Percentiles rank a stretch among this genome's conserved stretches.
Conservation (phyloP, 2,888 invertebrate genomes). For the Thymelicus lineola region DNA sequence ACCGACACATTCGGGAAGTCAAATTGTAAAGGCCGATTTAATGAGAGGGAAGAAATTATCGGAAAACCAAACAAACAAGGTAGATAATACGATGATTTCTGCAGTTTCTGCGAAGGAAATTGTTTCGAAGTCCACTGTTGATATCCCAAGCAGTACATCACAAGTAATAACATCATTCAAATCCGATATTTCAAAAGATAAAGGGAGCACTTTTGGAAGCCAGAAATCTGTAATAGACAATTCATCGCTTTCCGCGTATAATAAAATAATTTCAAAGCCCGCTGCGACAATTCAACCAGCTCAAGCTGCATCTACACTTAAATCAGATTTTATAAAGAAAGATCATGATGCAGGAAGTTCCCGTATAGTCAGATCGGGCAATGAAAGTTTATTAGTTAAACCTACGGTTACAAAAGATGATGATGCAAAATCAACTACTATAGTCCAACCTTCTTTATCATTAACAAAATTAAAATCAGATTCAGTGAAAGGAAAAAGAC, state of each 20-base stretch:
- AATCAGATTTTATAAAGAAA: neutral
- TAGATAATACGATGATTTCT: neutral
- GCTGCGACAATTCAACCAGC: neutral
- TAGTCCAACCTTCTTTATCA: slow-evolving; percentile 3
- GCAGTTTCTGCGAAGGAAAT: neutral
- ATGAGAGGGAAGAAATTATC: neutral
- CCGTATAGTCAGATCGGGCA: neutral
- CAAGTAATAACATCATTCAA: neutral
- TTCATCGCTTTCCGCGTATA: neutral
- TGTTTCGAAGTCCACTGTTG: neutral
- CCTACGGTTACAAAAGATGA: neutral
- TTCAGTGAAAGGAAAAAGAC: slow-evolving; percentile 8
- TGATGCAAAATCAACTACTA: neutral
- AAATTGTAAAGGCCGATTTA: neutral
- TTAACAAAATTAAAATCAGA: slow-evolving; percentile 5
- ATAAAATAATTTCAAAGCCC: neutral
- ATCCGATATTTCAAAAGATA: neutral
- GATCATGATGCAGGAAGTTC: neutral
- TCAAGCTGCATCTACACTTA: neutral
- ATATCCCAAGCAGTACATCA: neutral
- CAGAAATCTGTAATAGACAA: neutral
- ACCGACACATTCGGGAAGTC: neutral
- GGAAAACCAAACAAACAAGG: neutral
- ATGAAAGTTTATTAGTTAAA: neutral
- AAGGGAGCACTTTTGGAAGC: neutral